Evolutionary conservation across 2,113 vertebrate genomes (phyloP).

Genomic region (Hirundichthys speculiger): DNA sequence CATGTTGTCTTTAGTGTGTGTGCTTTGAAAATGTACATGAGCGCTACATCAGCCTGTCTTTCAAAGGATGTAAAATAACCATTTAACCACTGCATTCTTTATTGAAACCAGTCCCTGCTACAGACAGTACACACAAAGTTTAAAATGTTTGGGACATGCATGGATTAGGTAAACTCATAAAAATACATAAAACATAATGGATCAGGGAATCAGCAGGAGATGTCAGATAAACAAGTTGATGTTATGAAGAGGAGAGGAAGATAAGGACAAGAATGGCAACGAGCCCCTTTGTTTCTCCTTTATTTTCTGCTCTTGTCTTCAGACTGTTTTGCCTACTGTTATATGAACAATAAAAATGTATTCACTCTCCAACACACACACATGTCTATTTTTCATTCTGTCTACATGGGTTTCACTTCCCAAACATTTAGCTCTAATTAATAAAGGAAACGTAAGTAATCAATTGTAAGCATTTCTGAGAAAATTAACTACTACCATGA

Average conservation of each 20-base stretch:
- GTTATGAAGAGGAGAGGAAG: slow-evolving; percentile 41
- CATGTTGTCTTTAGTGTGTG: slow-evolving; percentile 24
- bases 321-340: slow-evolving; percentile 38
- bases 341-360: slow-evolving; percentile 21
- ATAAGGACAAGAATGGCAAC: slow-evolving; percentile 45
- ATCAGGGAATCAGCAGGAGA: slow-evolving; percentile 35
- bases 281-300: slow-evolving; percentile 40
- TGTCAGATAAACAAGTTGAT: slow-evolving; percentile 50
- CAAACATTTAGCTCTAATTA: slow-evolving; percentile 66
- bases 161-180: slow-evolving; percentile 31
- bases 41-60: slow-evolving; percentile 5
- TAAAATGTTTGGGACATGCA: slow-evolving; percentile 13
- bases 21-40: slow-evolving; percentile 25
- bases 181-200: slow-evolving; percentile 53
- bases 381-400: slow-evolving; percentile 10
- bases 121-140: neutral
- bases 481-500: slow-evolving; percentile 47
- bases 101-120: neutral
- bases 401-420: slow-evolving; percentile 54
- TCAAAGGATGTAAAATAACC: slow-evolving; percentile 12
- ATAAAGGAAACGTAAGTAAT: slow-evolving; percentile 41
- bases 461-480: slow-evolving; percentile 65
- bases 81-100: slow-evolving; percentile 13
- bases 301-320: slow-evolving; percentile 17
- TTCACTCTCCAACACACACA: slow-evolving; percentile 5